Conservation (phyloP, 2,113 vertebrate genomes). For the Nettapus auritus region DNA sequence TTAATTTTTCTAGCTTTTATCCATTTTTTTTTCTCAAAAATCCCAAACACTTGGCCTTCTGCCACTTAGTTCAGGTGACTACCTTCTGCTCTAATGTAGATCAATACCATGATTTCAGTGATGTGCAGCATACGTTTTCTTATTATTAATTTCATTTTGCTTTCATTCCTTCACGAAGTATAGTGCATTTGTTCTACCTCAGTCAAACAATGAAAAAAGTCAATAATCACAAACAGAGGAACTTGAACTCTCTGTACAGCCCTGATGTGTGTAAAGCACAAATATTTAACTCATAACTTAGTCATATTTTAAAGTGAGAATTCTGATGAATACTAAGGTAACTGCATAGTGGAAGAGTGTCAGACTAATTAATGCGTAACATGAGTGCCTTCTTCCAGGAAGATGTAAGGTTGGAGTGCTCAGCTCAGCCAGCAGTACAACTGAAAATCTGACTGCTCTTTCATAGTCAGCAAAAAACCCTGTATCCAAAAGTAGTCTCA, state of each 20-base stretch:
- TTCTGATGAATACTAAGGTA: neutral
- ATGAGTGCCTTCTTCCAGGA: neutral
- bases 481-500: neutral
- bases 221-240: neutral
- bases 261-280: neutral
- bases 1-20: slow-evolving; percentile 26
- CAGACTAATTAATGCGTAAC: neutral
- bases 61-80: neutral
- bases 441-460: neutral
- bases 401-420: neutral
- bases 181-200: slow-evolving; percentile 2
- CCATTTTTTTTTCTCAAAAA: neutral
- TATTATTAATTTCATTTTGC: slow-evolving; percentile 7
- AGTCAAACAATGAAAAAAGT: neutral
- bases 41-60: neutral
- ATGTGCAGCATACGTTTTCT: neutral
- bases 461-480: neutral
- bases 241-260: neutral
- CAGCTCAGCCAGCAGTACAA: neutral
- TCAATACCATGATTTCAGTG: neutral
- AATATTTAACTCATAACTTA: neutral
- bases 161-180: slow-evolving; percentile 3
- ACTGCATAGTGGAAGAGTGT: neutral
- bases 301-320: neutral
- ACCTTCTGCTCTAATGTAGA: neutral